Evolutionary conservation across 2,113 vertebrate species (phyloP).

Genomic region (Heterochromis multidens): DNA sequence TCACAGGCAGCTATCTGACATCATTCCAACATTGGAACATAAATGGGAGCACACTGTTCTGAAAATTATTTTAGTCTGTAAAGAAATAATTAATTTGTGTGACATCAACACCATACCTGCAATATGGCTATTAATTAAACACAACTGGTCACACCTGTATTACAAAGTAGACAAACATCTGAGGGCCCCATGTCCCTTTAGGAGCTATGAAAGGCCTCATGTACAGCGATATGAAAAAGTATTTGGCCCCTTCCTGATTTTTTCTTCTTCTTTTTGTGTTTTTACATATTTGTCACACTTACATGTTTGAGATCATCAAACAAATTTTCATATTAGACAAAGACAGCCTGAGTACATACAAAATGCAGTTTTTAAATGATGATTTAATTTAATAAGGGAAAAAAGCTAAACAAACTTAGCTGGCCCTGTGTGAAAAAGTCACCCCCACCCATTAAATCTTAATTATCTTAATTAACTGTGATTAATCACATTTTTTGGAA

Average conservation of each 20-base stretch:
- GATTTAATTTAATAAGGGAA: no score
- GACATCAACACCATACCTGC: neutral
- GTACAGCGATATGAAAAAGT: neutral
- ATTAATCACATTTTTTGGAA: no score
- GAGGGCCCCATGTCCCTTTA: neutral
- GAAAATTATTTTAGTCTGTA: fast-evolving
- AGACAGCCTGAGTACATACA: no score
- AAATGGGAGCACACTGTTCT: neutral
- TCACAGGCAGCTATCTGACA: neutral
- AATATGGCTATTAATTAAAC: neutral
- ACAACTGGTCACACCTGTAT: no score
- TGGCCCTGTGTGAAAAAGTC: no score
- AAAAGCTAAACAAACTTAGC: no score
- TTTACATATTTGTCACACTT: neutral
- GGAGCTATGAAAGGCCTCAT: neutral
- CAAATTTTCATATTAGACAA: no score
- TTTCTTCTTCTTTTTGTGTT: neutral
- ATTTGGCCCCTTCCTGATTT: neutral
- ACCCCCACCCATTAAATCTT: no score
- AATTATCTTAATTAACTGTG: no score
- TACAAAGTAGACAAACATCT: neutral
- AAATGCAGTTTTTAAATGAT: no score
- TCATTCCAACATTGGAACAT: no score
- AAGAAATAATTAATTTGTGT: neutral
- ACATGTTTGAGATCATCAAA: neutral